These are phyloP conservation scores for Parnassius mnemosyne DNA, from an alignment of 2,888 invertebrate genomes.

Conservation along the genomic window DNA sequence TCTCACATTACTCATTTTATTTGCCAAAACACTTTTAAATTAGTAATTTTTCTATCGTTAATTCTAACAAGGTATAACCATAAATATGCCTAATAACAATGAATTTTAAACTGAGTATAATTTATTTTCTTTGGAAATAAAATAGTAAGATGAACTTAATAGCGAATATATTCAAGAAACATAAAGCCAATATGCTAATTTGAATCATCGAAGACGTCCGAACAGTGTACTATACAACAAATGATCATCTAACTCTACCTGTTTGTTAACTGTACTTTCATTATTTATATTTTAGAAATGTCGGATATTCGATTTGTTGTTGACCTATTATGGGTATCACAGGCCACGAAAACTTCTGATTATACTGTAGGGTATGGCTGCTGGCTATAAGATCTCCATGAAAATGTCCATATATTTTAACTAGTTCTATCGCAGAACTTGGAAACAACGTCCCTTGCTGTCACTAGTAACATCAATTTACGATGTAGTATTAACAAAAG, in stretches of 20 bases:
- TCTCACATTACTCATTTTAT: too few relatives aligned
- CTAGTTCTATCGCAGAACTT: too few relatives aligned
- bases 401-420: too few relatives aligned
- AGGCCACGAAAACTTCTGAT: constrained; percentile 20
- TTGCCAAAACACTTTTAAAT: too few relatives aligned
- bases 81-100: constrained; percentile 18
- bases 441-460: too few relatives aligned
- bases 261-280: constrained; percentile 49
- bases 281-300: constrained; percentile 31
- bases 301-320: constrained; percentile 15
- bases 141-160: constrained; percentile 23
- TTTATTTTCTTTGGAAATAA: constrained; percentile 16
- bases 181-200: constrained; percentile 46
- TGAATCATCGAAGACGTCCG: constrained; percentile 38
- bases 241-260: constrained; percentile 34
- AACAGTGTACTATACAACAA: constrained; percentile 38
- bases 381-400: too few relatives aligned
- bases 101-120: constrained; percentile 15
- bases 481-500: too few relatives aligned
- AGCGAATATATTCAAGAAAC: constrained; percentile 29
- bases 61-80: constrained; percentile 18
- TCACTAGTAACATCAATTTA: too few relatives aligned
- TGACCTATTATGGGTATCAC: constrained; percentile 29
- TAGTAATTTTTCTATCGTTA: neutral
- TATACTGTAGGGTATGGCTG: too few relatives aligned